phyloP scores from a whole-genome alignment of 2,113 vertebrate genomes.

The Lamprologus tigripictilis region DNA sequence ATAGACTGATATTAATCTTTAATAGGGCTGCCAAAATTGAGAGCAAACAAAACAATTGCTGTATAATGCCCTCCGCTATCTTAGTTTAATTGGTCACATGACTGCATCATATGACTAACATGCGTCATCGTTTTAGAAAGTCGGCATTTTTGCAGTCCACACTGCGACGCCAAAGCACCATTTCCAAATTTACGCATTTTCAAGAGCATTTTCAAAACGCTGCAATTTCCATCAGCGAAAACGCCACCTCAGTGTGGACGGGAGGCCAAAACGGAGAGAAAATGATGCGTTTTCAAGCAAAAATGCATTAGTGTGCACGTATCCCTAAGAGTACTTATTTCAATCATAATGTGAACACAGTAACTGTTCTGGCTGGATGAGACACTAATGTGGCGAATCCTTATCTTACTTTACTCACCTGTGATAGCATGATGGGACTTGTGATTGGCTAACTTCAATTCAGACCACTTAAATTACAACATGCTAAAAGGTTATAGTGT shows the following conservation, averaged over 20 bases:
- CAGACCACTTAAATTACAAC: background rate
- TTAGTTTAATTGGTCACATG: background rate
- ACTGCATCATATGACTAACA: background rate
- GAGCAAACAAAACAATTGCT: background rate
- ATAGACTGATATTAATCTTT: background rate
- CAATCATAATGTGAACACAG: background rate
- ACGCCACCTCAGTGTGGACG: accelerated
- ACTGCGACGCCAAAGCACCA: accelerated
- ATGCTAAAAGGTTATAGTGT: background rate
- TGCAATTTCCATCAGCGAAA: background rate
- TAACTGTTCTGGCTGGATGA: background rate
- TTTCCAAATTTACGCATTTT: accelerated
- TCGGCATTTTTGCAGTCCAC: accelerated
- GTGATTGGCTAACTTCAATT: background rate
- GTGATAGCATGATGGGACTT: background rate
- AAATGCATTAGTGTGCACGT: background rate
- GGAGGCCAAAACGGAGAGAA: background rate
- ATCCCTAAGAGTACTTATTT: background rate
- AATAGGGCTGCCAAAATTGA: accelerated
- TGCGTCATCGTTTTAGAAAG: background rate
- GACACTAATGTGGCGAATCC: background rate
- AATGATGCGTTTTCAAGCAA: background rate
- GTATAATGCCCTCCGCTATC: background rate
- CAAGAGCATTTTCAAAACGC: accelerated
- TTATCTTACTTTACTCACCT: background rate